Evolutionary conservation across 2,888 invertebrate genomes (phyloP), one percentile per base, ranked within the genome.

Genomic region (Gastracanthus pulcherrimus): DNA sequence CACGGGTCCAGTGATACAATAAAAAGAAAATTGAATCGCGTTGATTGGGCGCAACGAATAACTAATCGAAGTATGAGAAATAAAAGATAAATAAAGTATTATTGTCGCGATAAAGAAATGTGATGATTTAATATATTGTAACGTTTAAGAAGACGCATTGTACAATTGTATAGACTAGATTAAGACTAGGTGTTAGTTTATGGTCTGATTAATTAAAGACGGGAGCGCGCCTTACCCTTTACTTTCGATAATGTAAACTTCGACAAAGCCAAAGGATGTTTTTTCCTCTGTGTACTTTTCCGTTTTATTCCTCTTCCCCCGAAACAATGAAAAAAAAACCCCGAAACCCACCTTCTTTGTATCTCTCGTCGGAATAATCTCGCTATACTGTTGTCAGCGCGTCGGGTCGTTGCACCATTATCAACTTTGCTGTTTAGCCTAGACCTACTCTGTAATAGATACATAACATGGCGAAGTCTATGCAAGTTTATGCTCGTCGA

Each of bases 91-190:
- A 81, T 75, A 84, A 85, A 86, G 85, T 85, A 86, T 85, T 87
- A 85, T 74, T 84, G 77, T 82, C 84, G 85, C 84, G 80, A 81
- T 66, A 71, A 83, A 86, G 70, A 85, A 85, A 83, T 88, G 87
- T 89, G 85, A 87, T 88, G 85, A 87, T 85, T 83, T 87, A 85
- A 84, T 80, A 82, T 84, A 85, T 78, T 82, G 86, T 88, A 86
- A 84, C 81, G 60, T 85, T 80, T 86, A 86, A 86, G 84, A 76
- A 79, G 84, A 86, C 85, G 85, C 86, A 86, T 89, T 91, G 89
- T 91, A 90, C 87, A 90, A 89, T 91, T 90, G 90, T 89, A 90
- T 89, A 90, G 88, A 87, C 85, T 90, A 90, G 88, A 86, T 86
- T 91, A 89, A 89, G 89, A 83, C 84, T 88, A 89, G 84, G 83